Evolutionary conservation across 35 echinoderm and acorn worm genomes (phyloP).

Genomic region (Heliocidaris tuberculata): DNA sequence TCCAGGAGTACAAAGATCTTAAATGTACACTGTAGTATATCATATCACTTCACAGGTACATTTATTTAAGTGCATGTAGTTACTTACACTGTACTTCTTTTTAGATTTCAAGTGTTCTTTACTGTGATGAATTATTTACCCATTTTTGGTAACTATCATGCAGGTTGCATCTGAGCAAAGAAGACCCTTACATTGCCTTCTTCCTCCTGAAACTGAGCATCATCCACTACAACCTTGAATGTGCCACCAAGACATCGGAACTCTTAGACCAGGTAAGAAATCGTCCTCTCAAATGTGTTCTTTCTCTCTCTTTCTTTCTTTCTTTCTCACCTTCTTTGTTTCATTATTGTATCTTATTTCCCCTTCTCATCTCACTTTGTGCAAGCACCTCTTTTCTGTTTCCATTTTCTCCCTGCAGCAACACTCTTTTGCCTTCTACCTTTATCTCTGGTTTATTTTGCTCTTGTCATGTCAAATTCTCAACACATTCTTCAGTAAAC

Average conservation of each 20-base stretch:
- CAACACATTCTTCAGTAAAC: too few species aligned
- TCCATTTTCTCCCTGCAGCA: neutral
- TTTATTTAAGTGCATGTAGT: too few species aligned
- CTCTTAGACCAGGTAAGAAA: constrained; percentile 15
- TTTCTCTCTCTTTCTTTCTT: neutral
- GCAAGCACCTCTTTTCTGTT: neutral
- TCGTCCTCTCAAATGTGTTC: neutral
- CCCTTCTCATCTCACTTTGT: neutral
- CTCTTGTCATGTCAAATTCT: too few species aligned
- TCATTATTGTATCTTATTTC: neutral
- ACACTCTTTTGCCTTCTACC: neutral
- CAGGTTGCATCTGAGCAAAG: constrained; percentile 25
- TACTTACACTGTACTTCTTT: too few species aligned
- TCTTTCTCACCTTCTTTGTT: neutral
- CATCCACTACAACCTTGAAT: neutral
- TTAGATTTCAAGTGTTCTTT: too few species aligned
- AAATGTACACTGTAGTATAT: too few species aligned
- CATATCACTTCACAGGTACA: too few species aligned
- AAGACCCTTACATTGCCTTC: constrained; percentile 30
- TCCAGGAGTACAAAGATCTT: too few species aligned
- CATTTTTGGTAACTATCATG: too few species aligned
- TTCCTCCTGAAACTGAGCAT: constrained; percentile 28
- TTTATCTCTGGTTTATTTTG: neutral
- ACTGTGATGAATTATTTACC: too few species aligned
- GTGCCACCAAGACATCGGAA: neutral